A percentile compares a stretch with the other conserved stretches of the same genome.
phyloP scores from a whole-genome alignment of 2,113 vertebrate species.

The Oncorhynchus mykiss region DNA sequence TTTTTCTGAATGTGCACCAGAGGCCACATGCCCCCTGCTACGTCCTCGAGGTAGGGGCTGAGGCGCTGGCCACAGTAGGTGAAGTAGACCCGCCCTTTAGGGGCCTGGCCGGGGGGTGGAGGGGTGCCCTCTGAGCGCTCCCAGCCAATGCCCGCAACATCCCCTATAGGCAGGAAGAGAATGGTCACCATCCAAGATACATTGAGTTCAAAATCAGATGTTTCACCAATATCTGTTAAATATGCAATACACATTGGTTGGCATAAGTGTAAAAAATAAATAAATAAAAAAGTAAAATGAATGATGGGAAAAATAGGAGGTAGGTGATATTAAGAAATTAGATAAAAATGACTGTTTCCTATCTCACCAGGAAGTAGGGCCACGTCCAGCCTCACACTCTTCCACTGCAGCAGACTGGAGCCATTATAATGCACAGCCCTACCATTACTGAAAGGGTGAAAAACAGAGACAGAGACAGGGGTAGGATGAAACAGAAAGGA shows the following conservation, averaged over 20 bases:
- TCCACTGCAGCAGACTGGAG: slow-evolving; percentile 98
- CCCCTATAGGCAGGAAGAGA: slow-evolving; percentile 70
- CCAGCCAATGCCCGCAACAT: slow-evolving; percentile 96
- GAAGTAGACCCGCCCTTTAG: slow-evolving; percentile 97
- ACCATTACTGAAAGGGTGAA: slow-evolving; percentile 82
- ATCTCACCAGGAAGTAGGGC: slow-evolving; percentile 91
- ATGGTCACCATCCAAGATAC: neutral
- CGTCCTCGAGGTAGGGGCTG: slow-evolving; percentile 88
- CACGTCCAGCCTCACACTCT: slow-evolving; percentile 94
- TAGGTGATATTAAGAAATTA: neutral
- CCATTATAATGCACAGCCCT: slow-evolving; percentile 97
- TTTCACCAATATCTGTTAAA: neutral
- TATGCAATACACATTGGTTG: slow-evolving; percentile 18
- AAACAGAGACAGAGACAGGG: neutral
- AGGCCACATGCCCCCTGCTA: slow-evolving; percentile 98
- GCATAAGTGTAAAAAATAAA: neutral
- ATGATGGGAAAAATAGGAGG: neutral
- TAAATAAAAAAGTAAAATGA: slow-evolving; percentile 8
- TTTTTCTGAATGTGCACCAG: slow-evolving; percentile 99
- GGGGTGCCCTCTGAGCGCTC: slow-evolving; percentile 94
- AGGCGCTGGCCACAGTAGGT: slow-evolving; percentile 94
- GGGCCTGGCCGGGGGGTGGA: slow-evolving; percentile 91
- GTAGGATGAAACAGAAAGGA: neutral
- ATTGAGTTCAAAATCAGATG: neutral
- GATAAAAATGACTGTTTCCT: slow-evolving; percentile 14